phyloP scores from a whole-genome alignment of 1,140 invertebrate genomes.

The Adelges cooleyi region DNA sequence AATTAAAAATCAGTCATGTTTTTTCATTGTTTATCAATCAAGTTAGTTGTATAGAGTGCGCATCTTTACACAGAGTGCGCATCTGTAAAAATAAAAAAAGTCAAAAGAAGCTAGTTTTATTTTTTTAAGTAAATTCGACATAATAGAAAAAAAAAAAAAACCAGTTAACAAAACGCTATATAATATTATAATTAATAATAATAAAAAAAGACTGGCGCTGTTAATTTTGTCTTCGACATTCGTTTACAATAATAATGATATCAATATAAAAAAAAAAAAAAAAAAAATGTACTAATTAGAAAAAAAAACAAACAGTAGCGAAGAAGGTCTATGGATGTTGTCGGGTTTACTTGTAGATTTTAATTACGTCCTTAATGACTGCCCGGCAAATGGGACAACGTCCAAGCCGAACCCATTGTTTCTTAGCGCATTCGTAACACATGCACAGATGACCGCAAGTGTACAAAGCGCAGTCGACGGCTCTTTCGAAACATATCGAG shows the following conservation, averaged over 20 bases:
- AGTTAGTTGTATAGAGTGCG: too few species aligned
- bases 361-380: constrained; percentile 85
- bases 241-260: neutral
- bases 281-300: neutral
- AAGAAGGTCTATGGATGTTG: constrained; percentile 35
- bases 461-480: constrained; percentile 86
- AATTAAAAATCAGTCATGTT: constrained; percentile 20
- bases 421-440: constrained; percentile 90
- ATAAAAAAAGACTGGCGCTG: constrained; percentile 5
- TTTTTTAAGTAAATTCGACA: too few species aligned
- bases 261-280: neutral
- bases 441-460: constrained; percentile 98
- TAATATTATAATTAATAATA: neutral
- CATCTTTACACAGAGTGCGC: too few species aligned
- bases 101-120: too few species aligned
- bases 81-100: too few species aligned
- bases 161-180: constrained; percentile 9
- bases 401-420: constrained; percentile 79
- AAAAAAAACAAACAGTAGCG: neutral
- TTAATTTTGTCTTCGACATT: neutral
- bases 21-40: neutral
- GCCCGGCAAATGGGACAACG: constrained; percentile 90
- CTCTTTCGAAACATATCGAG: constrained; percentile 87
- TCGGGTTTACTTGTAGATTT: constrained; percentile 63
- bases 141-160: neutral